Percentiles rank a stretch among this genome's conserved stretches.
phyloP scores from a whole-genome alignment of 2,797 vertebrate genomes.

The Steatocranus sp. region DNA sequence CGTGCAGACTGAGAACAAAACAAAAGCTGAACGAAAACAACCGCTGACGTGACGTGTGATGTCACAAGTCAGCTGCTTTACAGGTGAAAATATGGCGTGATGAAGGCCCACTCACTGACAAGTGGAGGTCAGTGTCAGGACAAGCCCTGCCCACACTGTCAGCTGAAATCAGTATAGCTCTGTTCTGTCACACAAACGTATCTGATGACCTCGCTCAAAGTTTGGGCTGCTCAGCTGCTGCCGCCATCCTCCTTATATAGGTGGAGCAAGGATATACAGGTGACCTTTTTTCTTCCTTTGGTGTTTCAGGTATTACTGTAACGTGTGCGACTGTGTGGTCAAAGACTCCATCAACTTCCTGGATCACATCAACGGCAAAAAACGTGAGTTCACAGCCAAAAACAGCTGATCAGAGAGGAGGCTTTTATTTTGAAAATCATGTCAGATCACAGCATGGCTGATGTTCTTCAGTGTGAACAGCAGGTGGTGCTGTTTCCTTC shows the following conservation, averaged over 20 bases:
- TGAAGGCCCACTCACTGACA: neutral
- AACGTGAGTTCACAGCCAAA: conserved; percentile 82
- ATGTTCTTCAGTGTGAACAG: neutral
- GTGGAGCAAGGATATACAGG: accelerated
- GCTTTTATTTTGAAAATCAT: neutral
- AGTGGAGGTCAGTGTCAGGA: neutral
- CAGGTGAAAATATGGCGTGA: neutral
- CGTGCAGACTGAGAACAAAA: neutral
- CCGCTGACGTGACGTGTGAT: neutral
- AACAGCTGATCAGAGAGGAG: neutral
- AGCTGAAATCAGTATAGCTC: neutral
- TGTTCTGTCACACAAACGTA: neutral
- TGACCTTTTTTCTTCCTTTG: neutral
- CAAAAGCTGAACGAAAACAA: neutral
- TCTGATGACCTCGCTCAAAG: neutral
- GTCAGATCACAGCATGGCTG: neutral
- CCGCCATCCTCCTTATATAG: accelerated
- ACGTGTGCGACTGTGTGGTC: conserved; percentile 97
- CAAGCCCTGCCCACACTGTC: neutral
- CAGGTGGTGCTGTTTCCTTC: neutral
- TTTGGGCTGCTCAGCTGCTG: neutral
- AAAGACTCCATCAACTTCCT: conserved; percentile 98
- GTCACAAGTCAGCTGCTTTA: neutral
- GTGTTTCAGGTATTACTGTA: conserved; percentile 89
- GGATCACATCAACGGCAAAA: conserved; percentile 99